These are phyloP conservation scores for Paralichthys olivaceus DNA, from an alignment of 2,113 vertebrate genomes.

Conservation along the genomic window DNA sequence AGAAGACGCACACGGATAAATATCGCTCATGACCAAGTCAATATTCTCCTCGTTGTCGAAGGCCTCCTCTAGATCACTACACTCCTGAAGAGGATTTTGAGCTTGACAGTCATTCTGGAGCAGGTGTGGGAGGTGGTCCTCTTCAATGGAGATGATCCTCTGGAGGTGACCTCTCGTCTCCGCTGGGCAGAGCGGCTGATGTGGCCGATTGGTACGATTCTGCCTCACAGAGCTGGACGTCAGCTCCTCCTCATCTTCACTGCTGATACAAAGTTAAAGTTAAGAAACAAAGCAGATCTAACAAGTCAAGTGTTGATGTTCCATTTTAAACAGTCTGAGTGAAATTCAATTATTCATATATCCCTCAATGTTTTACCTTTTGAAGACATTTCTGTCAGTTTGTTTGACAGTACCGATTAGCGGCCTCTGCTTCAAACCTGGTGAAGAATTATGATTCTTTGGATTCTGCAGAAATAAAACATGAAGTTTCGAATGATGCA, in stretches of 20 bases:
- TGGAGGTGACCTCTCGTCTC: conserved; percentile 70
- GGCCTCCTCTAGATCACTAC: conserved; percentile 72
- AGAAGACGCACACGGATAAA: conserved; percentile 27
- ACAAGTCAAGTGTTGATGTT: too few relatives aligned
- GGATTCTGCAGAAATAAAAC: conserved; percentile 82
- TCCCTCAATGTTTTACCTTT: conserved; percentile 77
- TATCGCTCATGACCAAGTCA: conserved; percentile 70
- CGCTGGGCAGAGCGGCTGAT: not conserved
- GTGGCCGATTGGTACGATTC: conserved; percentile 71
- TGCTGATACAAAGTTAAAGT: conserved; percentile 29
- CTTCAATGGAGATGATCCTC: conserved; percentile 96
- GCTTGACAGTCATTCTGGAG: conserved; percentile 77
- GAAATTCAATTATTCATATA: too few relatives aligned
- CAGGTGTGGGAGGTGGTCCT: conserved; percentile 92
- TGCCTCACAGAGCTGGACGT: conserved; percentile 66
- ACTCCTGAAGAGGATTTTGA: conserved; percentile 69
- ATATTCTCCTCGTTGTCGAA: conserved; percentile 52
- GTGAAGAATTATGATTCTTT: conserved; percentile 64
- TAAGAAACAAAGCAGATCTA: not conserved
- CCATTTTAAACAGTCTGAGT: too few relatives aligned
- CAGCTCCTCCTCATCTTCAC: conserved; percentile 85
- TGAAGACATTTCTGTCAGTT: conserved; percentile 72
- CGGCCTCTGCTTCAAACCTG: conserved; percentile 80
- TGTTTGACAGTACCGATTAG: conserved; percentile 78
- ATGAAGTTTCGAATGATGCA: not conserved